Base-by-base conservation (phyloP, 2,888 invertebrate genomes). In the Fragum fragum region DNA sequence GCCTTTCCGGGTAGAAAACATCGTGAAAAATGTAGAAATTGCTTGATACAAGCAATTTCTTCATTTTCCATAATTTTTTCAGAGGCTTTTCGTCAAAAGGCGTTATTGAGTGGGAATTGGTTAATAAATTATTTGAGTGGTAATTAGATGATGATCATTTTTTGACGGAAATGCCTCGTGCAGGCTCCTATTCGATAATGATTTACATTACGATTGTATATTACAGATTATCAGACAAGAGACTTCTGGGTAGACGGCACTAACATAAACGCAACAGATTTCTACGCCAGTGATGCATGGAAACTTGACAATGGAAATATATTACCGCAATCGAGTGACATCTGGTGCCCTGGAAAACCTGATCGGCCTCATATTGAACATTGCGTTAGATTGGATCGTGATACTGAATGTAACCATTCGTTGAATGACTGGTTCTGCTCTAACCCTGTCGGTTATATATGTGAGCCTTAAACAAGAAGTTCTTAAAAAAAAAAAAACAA, bases 391-490 rank as follows among this genome's bases (percentile, higher is more conserved):
- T 18, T 61, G 32, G 47, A 47, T 47, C 47, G 3, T 16, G 18
- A 18, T 2, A 7, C 32, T 61, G n/a, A 61, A 6, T 61, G 61
- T 32, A 18, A 32, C 18, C 61, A 32, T 32, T 18, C n/a, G n/a
- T 32, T 29, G 11, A 61, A 61, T n/a, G 61, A 61, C 32, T 29
- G 28, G 18, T n/a, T 14, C 16, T 61, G 61, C 32, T n/a, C 14
- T n/a, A 18, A 16, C 16, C n/a, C 11, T 14, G 14, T 32, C 32
- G 32, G 32, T 29, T 61, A 32, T 32, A 61, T 61, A n/a, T 61
- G 61, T 32, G 61, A 61, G 32, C 61, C 61, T 29, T 61, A 32
- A 18, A 39, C n/a, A n/a, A n/a, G n/a, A n/a, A n/a, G n/a, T n/a
- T n/a, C n/a, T n/a, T n/a, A n/a, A n/a, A n/a, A n/a, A n/a, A n/a